Evolutionary conservation across 1,140 invertebrate genomes (phyloP), one percentile per base, ranked within the genome.

Genomic region (Drosophila bocki): DNA sequence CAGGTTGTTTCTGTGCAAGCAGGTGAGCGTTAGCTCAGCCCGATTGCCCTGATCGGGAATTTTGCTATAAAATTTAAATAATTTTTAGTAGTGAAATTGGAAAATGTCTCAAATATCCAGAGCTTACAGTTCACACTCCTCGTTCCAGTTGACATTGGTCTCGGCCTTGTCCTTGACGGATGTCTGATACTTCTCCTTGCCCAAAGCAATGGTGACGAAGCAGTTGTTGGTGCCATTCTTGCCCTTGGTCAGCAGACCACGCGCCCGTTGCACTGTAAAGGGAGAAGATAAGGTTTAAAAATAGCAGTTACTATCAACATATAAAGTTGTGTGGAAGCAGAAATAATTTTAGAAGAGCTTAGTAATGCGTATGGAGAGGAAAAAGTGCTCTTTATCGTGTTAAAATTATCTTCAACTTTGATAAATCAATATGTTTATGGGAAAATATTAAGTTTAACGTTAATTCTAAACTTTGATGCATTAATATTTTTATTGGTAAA

Each of bases 141-240:
- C 98, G 92, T 97, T 95, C 98, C 98, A 99, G 93, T 98, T 97
- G 19, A 97, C 96, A 91, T 96, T 95, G 75, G 95, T 94, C 54
- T 94, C 93, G 17, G 96, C 95, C 94, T 98, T 98, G 93, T 98
- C 97, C 93, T 98, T 98, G 65, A 98, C 96, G 51, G 98, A 98
- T 48, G 98, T 99, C 94, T 98, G 97, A 93, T 97, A 99, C 94
- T 98, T 99, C 92, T 98, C 98, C 94, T 99, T 99, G 26, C 97
- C 98, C 78, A 99, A 94, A 33, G 95, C 96, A 91, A 99, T 99
- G 58, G 97, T 98, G 85, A 98, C 98, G 94, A 98, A 99, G 90
- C 97, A 98, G 94, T 99, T 98, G 94, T 98, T 98, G 81, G 97
- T 98, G 85, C 97, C 97, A 94, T 97, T 96, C 94, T 97, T 97